A percentile compares a stretch with the other conserved stretches of the same genome.
These are phyloP conservation scores for Protobothrops flavoviridis DNA, from an alignment of 2,113 vertebrate genomes.

Conservation along the genomic window DNA sequence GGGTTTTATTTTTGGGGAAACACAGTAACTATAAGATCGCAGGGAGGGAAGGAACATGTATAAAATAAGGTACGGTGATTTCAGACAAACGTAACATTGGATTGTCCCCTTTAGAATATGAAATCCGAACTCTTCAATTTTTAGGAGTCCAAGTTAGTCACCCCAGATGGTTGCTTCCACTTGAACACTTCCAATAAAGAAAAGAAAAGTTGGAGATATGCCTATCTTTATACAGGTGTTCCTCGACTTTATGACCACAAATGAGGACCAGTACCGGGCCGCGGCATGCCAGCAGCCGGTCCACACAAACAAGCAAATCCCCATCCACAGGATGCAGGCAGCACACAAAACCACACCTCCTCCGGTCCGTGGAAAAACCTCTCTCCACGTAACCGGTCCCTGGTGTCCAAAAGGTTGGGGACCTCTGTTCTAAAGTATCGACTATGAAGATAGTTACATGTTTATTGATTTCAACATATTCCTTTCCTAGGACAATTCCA, in stretches of 20 bases:
- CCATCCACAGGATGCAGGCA: too few species aligned
- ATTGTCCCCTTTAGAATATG: neutral
- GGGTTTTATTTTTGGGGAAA: too few species aligned
- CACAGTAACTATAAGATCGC: neutral
- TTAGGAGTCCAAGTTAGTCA: neutral
- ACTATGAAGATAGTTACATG: neutral
- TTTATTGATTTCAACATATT: neutral
- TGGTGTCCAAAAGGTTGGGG: neutral
- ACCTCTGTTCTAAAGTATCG: neutral
- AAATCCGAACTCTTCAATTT: neutral
- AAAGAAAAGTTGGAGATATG: neutral
- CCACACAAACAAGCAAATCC: too few species aligned
- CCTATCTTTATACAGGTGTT: neutral
- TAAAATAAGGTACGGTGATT: neutral
- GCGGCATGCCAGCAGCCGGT: too few species aligned
- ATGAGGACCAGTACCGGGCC: too few species aligned
- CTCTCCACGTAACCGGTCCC: too few species aligned
- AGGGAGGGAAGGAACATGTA: neutral
- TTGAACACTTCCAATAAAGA: neutral
- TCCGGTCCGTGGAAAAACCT: too few species aligned
- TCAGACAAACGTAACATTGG: neutral
- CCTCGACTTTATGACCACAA: too few species aligned
- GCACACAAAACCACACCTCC: too few species aligned
- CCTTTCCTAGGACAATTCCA: constrained; percentile 85
- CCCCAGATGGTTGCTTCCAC: neutral